Evolutionary conservation across 2,888 invertebrate species (phyloP).

Genomic region (Dolichomitus sp.): DNA sequence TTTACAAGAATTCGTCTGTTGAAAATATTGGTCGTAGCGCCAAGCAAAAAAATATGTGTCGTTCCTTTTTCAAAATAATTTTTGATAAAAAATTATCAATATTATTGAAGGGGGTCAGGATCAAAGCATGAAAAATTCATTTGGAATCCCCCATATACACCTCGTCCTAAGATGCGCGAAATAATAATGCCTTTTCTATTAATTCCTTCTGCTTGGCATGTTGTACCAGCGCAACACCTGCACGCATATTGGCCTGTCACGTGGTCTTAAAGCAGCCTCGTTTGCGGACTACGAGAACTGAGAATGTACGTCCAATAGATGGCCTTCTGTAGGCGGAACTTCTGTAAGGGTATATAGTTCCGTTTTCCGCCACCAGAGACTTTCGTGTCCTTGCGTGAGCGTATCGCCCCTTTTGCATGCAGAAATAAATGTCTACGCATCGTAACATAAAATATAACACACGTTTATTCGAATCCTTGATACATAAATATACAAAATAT

Average conservation of each 20-base stretch:
- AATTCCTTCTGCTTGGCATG: conserved; percentile 77
- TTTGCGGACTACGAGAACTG: not conserved
- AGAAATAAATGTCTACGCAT: conserved; percentile 38
- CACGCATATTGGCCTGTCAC: conserved; percentile 37
- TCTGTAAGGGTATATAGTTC: not conserved
- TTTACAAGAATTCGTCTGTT: too few species aligned
- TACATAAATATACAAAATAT: conserved; percentile 57
- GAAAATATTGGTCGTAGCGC: too few species aligned
- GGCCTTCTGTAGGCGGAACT: not conserved
- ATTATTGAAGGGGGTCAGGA: too few species aligned
- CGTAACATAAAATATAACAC: conserved; percentile 43
- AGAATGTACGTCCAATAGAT: not conserved
- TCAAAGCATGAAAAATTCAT: too few species aligned
- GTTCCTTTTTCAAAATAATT: not conserved
- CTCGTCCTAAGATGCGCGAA: conserved; percentile 68
- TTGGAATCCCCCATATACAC: too few species aligned
- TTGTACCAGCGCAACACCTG: conserved; percentile 19
- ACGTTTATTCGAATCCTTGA: conserved; percentile 49
- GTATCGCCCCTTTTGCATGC: not conserved
- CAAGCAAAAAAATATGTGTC: too few species aligned
- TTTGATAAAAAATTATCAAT: too few species aligned
- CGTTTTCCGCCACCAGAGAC: conserved; percentile 9
- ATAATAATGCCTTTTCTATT: conserved; percentile 81
- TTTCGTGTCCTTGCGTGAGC: conserved; percentile 34
- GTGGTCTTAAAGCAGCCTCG: not conserved